Evolutionary conservation across 1,140 invertebrate species (phyloP).

Genomic region (Drosophila auraria): DNA sequence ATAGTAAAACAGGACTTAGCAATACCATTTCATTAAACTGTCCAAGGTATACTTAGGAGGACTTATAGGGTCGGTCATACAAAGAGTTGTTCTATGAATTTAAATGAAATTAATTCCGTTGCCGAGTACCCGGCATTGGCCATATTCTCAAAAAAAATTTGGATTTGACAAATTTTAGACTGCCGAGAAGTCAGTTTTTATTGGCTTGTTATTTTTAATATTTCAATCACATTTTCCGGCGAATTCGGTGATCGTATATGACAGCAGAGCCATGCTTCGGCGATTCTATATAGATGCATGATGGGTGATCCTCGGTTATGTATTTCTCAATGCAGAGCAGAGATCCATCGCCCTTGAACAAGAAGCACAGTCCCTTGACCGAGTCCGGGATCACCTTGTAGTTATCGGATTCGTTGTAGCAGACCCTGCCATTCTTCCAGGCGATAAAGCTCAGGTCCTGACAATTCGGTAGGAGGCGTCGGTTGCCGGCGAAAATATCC

Average conservation of each 20-base stretch:
- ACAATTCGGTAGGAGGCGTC: constrained; percentile 14
- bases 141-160: too few species aligned
- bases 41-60: too few species aligned
- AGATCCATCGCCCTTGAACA: constrained; percentile 22
- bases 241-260: constrained; percentile 35
- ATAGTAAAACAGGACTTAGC: too few species aligned
- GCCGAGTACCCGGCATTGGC: too few species aligned
- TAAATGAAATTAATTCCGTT: too few species aligned
- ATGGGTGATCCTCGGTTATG: constrained; percentile 9
- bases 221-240: constrained; percentile 16
- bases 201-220: not conserved
- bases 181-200: too few species aligned
- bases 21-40: too few species aligned
- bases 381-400: constrained; percentile 9
- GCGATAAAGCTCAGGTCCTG: constrained; percentile 37
- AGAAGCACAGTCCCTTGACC: constrained; percentile 23
- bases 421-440: constrained; percentile 24
- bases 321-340: constrained; percentile 20
- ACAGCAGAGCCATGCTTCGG: constrained; percentile 22
- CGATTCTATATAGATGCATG: constrained; percentile 25
- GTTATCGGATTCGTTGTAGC: constrained; percentile 34
- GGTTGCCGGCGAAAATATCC: constrained; percentile 9
- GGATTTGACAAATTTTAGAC: too few species aligned
- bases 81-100: too few species aligned
- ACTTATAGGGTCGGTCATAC: too few species aligned